These are phyloP conservation scores for Muscicapa striata DNA, from an alignment of 2,797 vertebrate species.

Conservation along the genomic window DNA sequence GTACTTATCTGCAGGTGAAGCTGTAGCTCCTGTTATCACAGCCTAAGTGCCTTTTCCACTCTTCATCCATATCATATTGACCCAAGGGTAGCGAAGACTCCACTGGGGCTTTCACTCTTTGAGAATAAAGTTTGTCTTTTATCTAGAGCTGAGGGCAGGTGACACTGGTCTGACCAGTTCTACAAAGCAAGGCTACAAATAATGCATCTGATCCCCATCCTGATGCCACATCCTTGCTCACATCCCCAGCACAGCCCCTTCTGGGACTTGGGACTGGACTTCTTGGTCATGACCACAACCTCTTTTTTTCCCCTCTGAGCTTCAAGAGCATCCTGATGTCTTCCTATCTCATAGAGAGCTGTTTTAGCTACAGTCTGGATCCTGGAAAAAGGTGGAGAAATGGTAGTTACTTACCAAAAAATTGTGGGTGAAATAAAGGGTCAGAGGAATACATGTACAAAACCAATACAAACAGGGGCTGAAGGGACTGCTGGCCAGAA, in stretches of 20 bases:
- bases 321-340: neutral
- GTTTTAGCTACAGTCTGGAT: neutral
- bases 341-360: neutral
- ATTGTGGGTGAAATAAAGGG: neutral
- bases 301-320: neutral
- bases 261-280: rapidly evolving
- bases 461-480: neutral
- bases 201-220: rapidly evolving
- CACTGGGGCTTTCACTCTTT: neutral
- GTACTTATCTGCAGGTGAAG: neutral
- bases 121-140: neutral
- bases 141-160: neutral
- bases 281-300: rapidly evolving
- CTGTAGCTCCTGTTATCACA: neutral
- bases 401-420: neutral
- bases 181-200: neutral
- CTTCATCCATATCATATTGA: neutral
- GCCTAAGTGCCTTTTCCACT: neutral
- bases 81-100: neutral
- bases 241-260: neutral
- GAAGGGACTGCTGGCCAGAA: neutral
- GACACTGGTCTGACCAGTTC: neutral
- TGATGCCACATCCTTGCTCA: rapidly evolving
- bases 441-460: neutral
- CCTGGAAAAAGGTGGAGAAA: neutral